Base-by-base conservation (phyloP, 2,888 invertebrate genomes). In the Sarcophaga rosellei region DNA sequence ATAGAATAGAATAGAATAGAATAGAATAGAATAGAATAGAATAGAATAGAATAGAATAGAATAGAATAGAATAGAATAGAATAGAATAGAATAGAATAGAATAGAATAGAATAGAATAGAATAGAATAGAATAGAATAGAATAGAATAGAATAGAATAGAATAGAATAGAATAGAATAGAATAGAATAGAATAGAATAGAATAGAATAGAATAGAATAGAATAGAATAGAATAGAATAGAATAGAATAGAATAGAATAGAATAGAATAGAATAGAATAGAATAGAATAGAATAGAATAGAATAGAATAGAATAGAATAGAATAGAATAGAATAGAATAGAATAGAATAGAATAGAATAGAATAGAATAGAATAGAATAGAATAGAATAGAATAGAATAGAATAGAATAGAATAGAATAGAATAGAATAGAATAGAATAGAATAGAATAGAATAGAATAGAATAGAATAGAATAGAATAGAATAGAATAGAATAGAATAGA, bases 271-370 rank as follows among this genome's bases (percentile, higher is more conserved):
- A 76, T 65, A 65, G 66, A 66, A 76, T 65, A 61, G 66, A 66
- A 76, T 65, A 65, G 66, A 66, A 76, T 65, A 61, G 66, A 66
- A 76, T 65, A 65, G 66, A 66, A 76, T 65, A 61, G 66, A 66
- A 76, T 65, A 65, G 66, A 76, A 23, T 65, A 61, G 66, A 66
- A 76, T 65, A 65, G 66, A 66, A 76, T 65, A 61, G 66, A 66
- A 76, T 65, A 65, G 66, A 66, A 76, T 65, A 61, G 53, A 76
- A 76, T 62, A 53, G 62, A 62, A 74, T 62, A 53, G 62, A 62
- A 74, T 62, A 61, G 62, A 62, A 74, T 62, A 53, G 44, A 62
- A 74, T 62, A 61, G 62, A 62, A 74, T 62, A 53, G 62, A 62
- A 74, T 62, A 61, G 62, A 62, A 74, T 62, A 44, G 73, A 59